These are phyloP conservation scores for Fistularia tabacaria DNA, from an alignment of 2,797 vertebrate genomes.

Conservation along the genomic window DNA sequence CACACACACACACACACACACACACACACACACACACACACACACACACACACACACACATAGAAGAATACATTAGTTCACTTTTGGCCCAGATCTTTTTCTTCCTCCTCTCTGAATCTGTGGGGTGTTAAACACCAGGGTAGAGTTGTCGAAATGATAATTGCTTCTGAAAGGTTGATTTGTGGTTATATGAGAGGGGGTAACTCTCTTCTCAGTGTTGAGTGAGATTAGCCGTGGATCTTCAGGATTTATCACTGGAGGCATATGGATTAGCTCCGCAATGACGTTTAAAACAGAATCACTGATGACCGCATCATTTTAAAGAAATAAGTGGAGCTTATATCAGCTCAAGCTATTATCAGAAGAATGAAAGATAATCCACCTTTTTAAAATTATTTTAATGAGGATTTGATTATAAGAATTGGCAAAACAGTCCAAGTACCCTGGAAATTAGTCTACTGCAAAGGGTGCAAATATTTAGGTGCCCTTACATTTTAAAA, in stretches of 20 bases:
- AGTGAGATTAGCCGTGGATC: no score
- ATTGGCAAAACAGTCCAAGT: no score
- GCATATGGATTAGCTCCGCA: no score
- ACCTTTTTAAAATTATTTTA: slow-evolving; percentile 62
- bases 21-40: slow-evolving; percentile 14
- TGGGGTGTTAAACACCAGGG: slow-evolving; percentile 47
- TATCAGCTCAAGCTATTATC: slow-evolving; percentile 67
- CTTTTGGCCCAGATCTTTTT: slow-evolving; percentile 30
- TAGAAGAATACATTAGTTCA: slow-evolving; percentile 21
- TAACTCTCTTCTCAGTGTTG: no score
- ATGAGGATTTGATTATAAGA: no score
- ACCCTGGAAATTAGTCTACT: no score
- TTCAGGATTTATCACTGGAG: no score
- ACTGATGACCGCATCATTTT: slow-evolving; percentile 61
- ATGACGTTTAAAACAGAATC: no score
- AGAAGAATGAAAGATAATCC: slow-evolving; percentile 72
- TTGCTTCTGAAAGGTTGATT: no score
- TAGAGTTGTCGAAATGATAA: slow-evolving; percentile 67
- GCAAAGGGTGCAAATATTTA: no score
- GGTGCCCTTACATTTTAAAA: slow-evolving; percentile 8
- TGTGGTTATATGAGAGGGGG: no score
- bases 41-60: slow-evolving; percentile 10
- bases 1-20: no score
- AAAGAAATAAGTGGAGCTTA: slow-evolving; percentile 58
- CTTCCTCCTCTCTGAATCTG: slow-evolving; percentile 49